Evolutionary conservation across 1,140 invertebrate genomes (phyloP).

Genomic region (Eurosta solidaginis): DNA sequence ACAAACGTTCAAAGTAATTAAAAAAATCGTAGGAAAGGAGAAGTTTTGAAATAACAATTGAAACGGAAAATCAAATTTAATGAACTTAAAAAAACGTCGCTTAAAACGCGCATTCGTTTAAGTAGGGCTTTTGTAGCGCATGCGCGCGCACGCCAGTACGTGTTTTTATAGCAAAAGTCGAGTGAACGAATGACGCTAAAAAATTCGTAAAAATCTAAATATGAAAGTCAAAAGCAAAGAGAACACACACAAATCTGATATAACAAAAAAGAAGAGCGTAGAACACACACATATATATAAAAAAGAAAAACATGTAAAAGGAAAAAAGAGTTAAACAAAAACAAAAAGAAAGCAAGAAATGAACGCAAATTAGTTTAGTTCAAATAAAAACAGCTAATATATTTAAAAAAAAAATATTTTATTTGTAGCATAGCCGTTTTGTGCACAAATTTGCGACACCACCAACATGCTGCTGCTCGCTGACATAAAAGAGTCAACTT

Average conservation of each 20-base stretch:
- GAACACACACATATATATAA: not conserved
- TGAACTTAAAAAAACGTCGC: not conserved
- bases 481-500: constrained; percentile 1
- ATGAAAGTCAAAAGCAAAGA: not conserved
- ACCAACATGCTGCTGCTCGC: not conserved
- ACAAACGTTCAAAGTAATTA: not conserved
- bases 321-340: not conserved
- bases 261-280: not conserved
- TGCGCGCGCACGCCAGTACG: not conserved
- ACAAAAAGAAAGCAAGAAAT: not conserved
- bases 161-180: not conserved
- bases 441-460: not conserved
- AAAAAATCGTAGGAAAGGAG: not conserved
- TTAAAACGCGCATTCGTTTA: not conserved
- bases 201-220: not conserved
- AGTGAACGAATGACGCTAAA: not conserved
- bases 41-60: not conserved
- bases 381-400: not conserved
- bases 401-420: not conserved
- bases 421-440: not conserved
- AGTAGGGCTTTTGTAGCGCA: not conserved
- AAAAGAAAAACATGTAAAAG: not conserved
- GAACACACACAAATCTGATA: constrained; percentile 9
- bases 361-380: not conserved
- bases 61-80: not conserved